Conservation (phyloP, 1,140 invertebrate genomes). For the Anastatus disparis region DNA sequence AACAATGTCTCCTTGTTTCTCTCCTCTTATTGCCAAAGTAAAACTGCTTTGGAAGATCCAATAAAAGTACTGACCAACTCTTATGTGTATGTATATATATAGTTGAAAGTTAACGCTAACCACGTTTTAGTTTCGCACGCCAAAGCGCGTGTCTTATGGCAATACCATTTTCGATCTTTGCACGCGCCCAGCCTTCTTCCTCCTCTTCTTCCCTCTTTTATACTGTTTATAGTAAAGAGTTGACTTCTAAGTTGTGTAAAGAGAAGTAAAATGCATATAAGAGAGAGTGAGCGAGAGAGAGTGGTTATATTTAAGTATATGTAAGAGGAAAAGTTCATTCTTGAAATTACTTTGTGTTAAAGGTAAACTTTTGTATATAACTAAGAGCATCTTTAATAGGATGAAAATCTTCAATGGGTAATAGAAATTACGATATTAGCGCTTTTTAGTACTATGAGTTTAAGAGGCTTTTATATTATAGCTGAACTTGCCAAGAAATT, state of each 20-base stretch:
- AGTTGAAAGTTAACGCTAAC: constrained; percentile 41
- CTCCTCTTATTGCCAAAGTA: too few species aligned
- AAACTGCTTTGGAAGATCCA: too few species aligned
- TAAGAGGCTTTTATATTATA: too few species aligned
- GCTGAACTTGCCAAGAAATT: background rate
- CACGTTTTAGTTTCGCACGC: constrained; percentile 45
- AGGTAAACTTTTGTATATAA: too few species aligned
- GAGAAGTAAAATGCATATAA: too few species aligned
- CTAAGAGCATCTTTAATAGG: background rate
- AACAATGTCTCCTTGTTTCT: too few species aligned
- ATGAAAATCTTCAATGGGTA: constrained; percentile 11
- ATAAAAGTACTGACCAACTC: background rate
- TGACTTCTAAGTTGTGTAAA: too few species aligned
- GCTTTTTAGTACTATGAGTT: too few species aligned
- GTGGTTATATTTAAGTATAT: constrained; percentile 2
- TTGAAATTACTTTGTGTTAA: background rate
- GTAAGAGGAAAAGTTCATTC: constrained; percentile 9
- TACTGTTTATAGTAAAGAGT: too few species aligned
- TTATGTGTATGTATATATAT: too few species aligned
- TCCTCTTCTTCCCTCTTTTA: too few species aligned
- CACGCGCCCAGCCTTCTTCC: too few species aligned
- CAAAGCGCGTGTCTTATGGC: constrained; percentile 60
- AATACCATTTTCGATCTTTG: constrained; percentile 54
- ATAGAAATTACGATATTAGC: constrained; percentile 17
- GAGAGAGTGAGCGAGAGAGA: background rate